Conservation (phyloP, 2,888 invertebrate genomes). For the Aromia moschata region DNA sequence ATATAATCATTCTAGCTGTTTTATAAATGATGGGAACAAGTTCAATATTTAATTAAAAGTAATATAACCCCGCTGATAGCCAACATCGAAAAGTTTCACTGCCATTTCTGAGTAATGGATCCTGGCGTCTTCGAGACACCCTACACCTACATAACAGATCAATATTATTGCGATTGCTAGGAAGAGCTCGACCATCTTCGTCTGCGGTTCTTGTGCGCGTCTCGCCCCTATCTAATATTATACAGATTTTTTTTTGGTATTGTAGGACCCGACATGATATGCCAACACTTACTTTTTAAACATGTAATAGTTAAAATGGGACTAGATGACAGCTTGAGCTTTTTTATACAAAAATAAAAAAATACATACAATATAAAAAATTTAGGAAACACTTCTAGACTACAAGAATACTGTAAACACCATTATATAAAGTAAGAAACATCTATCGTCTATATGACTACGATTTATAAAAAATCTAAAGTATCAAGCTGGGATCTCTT, state of each 20-base stretch:
- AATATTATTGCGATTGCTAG: constrained; percentile 42
- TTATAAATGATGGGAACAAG: too few relatives aligned
- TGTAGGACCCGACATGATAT: constrained; percentile 60
- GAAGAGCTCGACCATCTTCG: constrained; percentile 35
- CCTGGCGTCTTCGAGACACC: too few relatives aligned
- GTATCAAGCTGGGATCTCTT: constrained; percentile 58
- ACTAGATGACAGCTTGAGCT: constrained; percentile 65
- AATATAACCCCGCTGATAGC: too few relatives aligned
- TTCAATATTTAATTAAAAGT: too few relatives aligned
- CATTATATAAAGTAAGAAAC: constrained; percentile 61
- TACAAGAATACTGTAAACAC: constrained; percentile 65
- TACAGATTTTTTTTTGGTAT: constrained; percentile 40
- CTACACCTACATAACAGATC: constrained; percentile 45
- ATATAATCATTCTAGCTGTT: too few relatives aligned
- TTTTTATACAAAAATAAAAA: constrained; percentile 64
- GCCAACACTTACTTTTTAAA: constrained; percentile 58
- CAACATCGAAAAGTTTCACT: too few relatives aligned
- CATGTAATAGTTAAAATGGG: constrained; percentile 55
- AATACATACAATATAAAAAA: constrained; percentile 63
- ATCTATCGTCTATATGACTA: constrained; percentile 56
- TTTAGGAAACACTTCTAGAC: constrained; percentile 62
- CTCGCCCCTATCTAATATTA: constrained; percentile 37
- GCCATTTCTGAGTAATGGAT: too few relatives aligned
- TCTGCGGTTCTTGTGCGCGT: constrained; percentile 32
- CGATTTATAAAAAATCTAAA: constrained; percentile 59